phyloP scores from a whole-genome alignment of 2,888 invertebrate species.

The Drosophila affinis region DNA sequence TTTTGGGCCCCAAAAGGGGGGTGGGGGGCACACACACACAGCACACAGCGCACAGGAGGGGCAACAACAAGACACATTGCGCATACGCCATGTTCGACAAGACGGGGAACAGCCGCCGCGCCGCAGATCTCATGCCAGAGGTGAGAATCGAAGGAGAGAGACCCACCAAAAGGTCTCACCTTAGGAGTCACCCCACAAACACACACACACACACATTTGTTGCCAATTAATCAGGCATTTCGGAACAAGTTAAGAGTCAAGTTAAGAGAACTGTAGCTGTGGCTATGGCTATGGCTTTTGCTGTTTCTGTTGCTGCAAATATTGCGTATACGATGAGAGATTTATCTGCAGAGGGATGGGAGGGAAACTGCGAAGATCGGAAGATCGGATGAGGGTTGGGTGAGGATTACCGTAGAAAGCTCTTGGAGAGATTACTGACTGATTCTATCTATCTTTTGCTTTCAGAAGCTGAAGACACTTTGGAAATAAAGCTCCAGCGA shows the following conservation, averaged over 20 bases:
- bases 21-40: constrained; percentile 12
- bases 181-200: constrained; percentile 21
- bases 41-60: not conserved
- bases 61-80: constrained; percentile 50
- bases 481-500: not conserved
- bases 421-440: too few relatives aligned
- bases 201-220: constrained; percentile 29
- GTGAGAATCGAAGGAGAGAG: constrained; percentile 36
- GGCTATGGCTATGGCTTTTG: not conserved
- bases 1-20: constrained; percentile 70
- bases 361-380: not conserved
- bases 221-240: constrained; percentile 45
- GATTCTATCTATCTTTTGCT: too few relatives aligned
- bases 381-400: too few relatives aligned
- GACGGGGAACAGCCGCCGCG: constrained; percentile 33
- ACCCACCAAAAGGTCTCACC: constrained; percentile 32
- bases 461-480: too few relatives aligned
- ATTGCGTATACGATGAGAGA: constrained; percentile 31
- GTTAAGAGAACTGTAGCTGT: constrained; percentile 5
- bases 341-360: constrained; percentile 1
- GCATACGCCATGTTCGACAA: constrained; percentile 69
- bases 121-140: constrained; percentile 11
- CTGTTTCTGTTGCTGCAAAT: not conserved
- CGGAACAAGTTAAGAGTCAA: constrained; percentile 7
- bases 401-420: too few relatives aligned